phyloP scores from a whole-genome alignment of 1,140 invertebrate genomes.

The Procambarus clarkii region DNA sequence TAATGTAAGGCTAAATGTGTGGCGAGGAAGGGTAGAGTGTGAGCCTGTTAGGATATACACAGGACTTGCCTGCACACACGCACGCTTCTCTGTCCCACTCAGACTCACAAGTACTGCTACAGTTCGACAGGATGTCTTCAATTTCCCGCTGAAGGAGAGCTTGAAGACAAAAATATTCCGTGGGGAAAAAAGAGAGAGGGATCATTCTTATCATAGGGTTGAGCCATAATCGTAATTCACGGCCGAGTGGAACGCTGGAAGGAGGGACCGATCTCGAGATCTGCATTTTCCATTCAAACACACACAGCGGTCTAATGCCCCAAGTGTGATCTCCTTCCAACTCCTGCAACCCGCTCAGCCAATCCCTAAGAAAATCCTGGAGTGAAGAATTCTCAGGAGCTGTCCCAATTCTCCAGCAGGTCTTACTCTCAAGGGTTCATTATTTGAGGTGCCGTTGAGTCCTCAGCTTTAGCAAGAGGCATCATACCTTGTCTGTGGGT shows the following conservation, averaged over 20 bases:
- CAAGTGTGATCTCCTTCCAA: background rate
- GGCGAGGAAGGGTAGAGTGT: too few relatives aligned
- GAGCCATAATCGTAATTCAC: conserved; percentile 9
- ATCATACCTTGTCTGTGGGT: conserved; percentile 25
- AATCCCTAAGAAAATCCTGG: conserved; percentile 2
- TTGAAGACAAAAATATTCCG: conserved; percentile 13
- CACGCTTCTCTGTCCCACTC: too few relatives aligned
- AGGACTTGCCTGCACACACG: too few relatives aligned
- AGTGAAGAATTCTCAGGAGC: background rate
- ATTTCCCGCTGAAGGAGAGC: background rate
- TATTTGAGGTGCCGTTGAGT: conserved; percentile 25
- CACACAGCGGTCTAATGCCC: background rate
- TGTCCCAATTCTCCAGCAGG: background rate
- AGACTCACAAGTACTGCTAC: background rate
- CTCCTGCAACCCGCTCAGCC: background rate
- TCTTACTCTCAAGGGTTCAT: conserved; percentile 18
- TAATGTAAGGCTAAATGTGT: too few relatives aligned
- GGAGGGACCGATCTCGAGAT: background rate
- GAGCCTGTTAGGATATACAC: too few relatives aligned
- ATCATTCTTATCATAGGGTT: conserved; percentile 16
- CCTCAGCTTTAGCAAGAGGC: conserved; percentile 16
- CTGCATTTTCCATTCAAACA: conserved; percentile 37
- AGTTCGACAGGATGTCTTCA: background rate
- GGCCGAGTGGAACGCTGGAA: background rate
- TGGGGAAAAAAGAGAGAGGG: conserved; percentile 3